A percentile compares a stretch with the other conserved stretches of the same genome.
Conservation (phyloP, 2,113 vertebrate genomes). For the Cervus canadensis region DNA sequence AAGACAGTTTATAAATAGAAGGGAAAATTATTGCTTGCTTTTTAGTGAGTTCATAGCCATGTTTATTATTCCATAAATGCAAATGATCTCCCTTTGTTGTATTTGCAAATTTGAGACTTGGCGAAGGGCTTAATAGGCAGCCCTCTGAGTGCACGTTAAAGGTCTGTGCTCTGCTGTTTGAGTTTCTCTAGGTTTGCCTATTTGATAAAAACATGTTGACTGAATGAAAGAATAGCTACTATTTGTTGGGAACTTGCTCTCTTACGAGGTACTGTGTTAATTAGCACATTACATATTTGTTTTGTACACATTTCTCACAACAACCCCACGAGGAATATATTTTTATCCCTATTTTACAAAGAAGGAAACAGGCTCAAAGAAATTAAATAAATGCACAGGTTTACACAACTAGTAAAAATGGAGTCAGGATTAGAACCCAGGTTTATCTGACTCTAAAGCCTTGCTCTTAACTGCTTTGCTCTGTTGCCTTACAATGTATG, state of each 20-base stretch:
- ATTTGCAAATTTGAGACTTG: slow-evolving; percentile 12
- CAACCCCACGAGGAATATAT: neutral
- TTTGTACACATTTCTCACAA: neutral
- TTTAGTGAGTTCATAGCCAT: neutral
- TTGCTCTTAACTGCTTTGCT: neutral
- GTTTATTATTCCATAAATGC: neutral
- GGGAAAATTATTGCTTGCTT: neutral
- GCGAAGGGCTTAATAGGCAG: neutral
- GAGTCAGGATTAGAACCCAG: neutral
- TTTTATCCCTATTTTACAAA: slow-evolving; percentile 23
- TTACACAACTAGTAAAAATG: neutral
- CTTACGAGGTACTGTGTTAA: neutral
- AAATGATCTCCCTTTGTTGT: neutral
- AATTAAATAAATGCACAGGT: neutral
- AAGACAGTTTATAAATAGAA: slow-evolving; percentile 25
- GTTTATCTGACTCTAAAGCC: slow-evolving; percentile 7
- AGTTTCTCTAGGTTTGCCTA: neutral
- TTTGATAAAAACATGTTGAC: neutral
- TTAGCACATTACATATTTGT: neutral
- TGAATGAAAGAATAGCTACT: neutral
- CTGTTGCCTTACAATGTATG: neutral
- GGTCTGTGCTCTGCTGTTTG: neutral
- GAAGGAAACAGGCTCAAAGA: neutral
- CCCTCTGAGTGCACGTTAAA: neutral
- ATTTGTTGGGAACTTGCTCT: neutral